Conservation (phyloP, 2,888 invertebrate species). For the Meteorus cinctellus region DNA sequence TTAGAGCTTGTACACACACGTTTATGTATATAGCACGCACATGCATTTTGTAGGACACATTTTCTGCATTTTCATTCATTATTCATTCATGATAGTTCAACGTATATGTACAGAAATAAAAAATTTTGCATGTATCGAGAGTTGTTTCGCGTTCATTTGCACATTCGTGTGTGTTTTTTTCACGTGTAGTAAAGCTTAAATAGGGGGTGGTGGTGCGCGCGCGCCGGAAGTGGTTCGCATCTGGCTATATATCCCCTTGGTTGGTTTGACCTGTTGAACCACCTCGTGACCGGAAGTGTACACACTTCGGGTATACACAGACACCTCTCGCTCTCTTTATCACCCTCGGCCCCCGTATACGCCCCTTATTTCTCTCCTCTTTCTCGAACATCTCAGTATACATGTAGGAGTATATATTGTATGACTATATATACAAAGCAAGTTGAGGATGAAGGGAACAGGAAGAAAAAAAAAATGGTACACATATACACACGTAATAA, state of each 20-base stretch:
- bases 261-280: constrained; percentile 74
- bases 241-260: constrained; percentile 66
- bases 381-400: neutral
- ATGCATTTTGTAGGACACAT: neutral
- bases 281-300: constrained; percentile 73
- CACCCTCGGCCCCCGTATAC: constrained; percentile 17
- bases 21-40: constrained; percentile 4
- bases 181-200: constrained; percentile 11
- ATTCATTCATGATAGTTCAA: neutral
- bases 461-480: neutral
- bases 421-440: neutral
- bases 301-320: constrained; percentile 59
- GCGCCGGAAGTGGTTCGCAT: constrained; percentile 72
- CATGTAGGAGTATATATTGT: neutral
- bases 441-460: neutral
- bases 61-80: neutral
- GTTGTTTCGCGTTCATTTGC: neutral
- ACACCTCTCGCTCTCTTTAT: constrained; percentile 1
- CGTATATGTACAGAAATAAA: neutral
- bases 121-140: constrained; percentile 24
- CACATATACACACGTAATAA: constrained; percentile 41
- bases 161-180: neutral
- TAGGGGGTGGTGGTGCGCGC: constrained; percentile 50
- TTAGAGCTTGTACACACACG: constrained; percentile 40
- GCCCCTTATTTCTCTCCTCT: neutral